Conservation (phyloP, 1,140 invertebrate species). For the Drosophila rhopaloa region DNA sequence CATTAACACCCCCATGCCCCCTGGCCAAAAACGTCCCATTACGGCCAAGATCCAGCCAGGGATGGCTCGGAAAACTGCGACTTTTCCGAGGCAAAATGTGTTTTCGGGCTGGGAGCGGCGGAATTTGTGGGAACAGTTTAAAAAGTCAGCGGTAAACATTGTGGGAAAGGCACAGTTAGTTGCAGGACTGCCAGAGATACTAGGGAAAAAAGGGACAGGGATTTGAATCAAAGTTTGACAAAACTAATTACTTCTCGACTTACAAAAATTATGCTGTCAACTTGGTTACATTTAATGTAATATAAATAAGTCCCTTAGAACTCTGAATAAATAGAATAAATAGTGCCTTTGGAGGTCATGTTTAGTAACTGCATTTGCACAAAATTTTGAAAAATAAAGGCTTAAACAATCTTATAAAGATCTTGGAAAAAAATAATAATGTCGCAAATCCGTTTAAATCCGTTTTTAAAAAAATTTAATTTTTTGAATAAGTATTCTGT, state of each 20-base stretch:
- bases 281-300: background rate
- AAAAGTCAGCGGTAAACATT: conserved; percentile 28
- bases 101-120: background rate
- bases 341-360: too few relatives aligned
- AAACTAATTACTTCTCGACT: conserved; percentile 28
- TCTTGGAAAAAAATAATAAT: too few relatives aligned
- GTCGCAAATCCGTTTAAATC: too few relatives aligned
- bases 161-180: conserved; percentile 35
- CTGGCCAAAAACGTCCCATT: conserved; percentile 17
- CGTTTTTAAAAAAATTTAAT: too few relatives aligned
- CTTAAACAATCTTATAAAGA: too few relatives aligned
- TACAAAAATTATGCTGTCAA: background rate
- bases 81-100: conserved; percentile 11
- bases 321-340: too few relatives aligned
- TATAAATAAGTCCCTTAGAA: background rate
- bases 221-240: conserved; percentile 19
- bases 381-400: too few relatives aligned
- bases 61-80: conserved; percentile 38
- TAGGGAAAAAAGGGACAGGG: background rate
- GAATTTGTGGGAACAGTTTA: conserved; percentile 39
- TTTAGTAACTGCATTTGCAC: too few relatives aligned
- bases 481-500: too few relatives aligned
- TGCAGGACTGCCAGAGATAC: conserved; percentile 4
- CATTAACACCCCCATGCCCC: conserved; percentile 17
- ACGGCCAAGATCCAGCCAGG: conserved; percentile 34